Base-by-base conservation (phyloP, 2,888 invertebrate genomes). In the Cephus pygmeus region DNA sequence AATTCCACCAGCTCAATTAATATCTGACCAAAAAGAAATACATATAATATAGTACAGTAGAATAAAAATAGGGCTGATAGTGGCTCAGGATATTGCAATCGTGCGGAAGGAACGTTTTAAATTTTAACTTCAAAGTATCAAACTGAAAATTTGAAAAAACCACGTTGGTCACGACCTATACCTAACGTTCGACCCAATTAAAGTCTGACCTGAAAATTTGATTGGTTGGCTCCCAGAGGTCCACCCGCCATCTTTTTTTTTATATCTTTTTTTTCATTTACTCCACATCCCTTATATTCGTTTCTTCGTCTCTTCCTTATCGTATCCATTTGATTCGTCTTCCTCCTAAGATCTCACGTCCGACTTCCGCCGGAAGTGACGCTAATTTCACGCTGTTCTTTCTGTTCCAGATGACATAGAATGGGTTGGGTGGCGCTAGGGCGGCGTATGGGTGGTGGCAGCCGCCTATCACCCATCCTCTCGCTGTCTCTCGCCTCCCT, bases 391-490 rank as follows among this genome's bases (percentile, higher is more conserved):
- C 40, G 40, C 23, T 56, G 40, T 56, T 82, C 81, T 90, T 84
- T 88, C 86, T 89, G 85, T 96, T 96, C 80, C 95, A 97, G 96
- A 96, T 96, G 95, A 95, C 95, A 94, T 96, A 96, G 96, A 95
- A 97, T 97, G 96, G 96, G 96, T 95, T 96, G 95, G 95, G 94
- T 94, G 94, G 96, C 95, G 95, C 95, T 95, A 94, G 95, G 95
- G 93, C 94, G 95, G 93, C 94, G 94, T 90, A 88, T 89, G 88
- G 90, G 90, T 90, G 90, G 89, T 90, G 88, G 90, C 87, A 86
- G 89, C 89, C 89, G 90, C 90, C 88, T 90, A 85, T 90, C 91
- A 89, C 90, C 90, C 86, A 88, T 90, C 87, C 88, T 90, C 86
- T 91, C 90, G 88, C 90, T 91, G 88, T 91, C 90, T 89, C 88